phyloP scores from a whole-genome alignment of 2,888 invertebrate species.

The Saturnia pavonia region DNA sequence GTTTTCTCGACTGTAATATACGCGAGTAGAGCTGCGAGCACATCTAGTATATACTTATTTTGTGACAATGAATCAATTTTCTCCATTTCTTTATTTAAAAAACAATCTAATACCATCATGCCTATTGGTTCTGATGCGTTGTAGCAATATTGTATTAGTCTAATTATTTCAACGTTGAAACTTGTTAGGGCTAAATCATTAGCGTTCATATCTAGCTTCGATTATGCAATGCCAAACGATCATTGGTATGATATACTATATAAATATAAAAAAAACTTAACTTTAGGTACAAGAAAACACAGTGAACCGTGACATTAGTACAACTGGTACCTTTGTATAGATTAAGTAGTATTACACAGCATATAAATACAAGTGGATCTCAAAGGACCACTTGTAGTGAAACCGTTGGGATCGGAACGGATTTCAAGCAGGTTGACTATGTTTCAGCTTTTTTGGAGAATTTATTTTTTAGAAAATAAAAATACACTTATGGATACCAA shows the following conservation, averaged over 20 bases:
- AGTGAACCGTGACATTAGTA: conserved; percentile 50
- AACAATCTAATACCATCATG: too few relatives aligned
- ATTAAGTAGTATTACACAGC: conserved; percentile 62
- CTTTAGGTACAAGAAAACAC: conserved; percentile 32
- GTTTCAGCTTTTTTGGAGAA: neutral
- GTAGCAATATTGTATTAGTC: too few relatives aligned
- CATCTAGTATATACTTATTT: too few relatives aligned
- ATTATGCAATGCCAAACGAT: too few relatives aligned
- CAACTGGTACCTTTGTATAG: conserved; percentile 55
- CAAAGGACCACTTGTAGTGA: conserved; percentile 60
- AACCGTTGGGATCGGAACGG: conserved; percentile 43
- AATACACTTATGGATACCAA: neutral
- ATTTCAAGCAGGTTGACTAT: conserved; percentile 45
- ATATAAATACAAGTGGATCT: conserved; percentile 42
- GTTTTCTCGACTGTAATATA: too few relatives aligned
- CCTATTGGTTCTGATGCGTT: too few relatives aligned
- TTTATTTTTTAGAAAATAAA: neutral
- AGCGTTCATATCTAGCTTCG: too few relatives aligned
- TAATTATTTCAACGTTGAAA: too few relatives aligned
- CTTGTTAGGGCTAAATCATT: too few relatives aligned
- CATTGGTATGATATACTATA: neutral
- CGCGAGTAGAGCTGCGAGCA: too few relatives aligned
- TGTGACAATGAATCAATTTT: too few relatives aligned
- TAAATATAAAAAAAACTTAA: neutral
- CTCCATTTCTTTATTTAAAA: too few relatives aligned